phyloP scores from a whole-genome alignment of 2,113 vertebrate species.

The Arvicanthis niloticus region DNA sequence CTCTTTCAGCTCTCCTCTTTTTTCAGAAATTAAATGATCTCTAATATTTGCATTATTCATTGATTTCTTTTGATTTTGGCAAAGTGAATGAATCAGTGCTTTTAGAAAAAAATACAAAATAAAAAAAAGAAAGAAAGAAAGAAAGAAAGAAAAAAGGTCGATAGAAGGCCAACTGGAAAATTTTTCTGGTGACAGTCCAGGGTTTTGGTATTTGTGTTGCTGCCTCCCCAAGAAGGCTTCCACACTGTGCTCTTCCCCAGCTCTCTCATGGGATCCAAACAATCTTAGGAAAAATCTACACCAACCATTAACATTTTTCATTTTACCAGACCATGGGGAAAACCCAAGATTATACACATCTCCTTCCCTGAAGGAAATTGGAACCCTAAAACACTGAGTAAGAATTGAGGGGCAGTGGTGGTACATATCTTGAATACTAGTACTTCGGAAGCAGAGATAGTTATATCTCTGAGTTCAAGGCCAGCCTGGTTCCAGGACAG shows the following conservation, averaged over 20 bases:
- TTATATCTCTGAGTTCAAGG: neutral
- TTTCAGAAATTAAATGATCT: neutral
- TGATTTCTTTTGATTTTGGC: slow-evolving; percentile 52
- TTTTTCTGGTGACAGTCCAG: slow-evolving; percentile 3
- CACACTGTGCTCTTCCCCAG: neutral
- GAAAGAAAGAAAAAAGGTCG: neutral
- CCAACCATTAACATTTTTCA: slow-evolving; percentile 18
- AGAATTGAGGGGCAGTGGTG: neutral
- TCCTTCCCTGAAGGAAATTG: neutral
- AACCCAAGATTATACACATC: neutral
- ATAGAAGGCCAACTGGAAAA: neutral
- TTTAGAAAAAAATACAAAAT: neutral
- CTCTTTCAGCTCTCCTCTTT: neutral
- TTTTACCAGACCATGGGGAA: neutral
- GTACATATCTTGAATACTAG: neutral
- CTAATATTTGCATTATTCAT: neutral
- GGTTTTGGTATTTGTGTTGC: neutral
- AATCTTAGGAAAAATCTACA: slow-evolving; percentile 14
- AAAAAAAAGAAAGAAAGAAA: no score
- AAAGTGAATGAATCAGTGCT: slow-evolving; percentile 43
- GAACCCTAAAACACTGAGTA: neutral
- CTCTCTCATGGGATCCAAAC: neutral
- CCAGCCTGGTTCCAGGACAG: neutral
- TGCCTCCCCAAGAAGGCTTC: neutral
- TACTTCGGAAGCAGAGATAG: neutral